phyloP scores from a whole-genome alignment of 1,140 invertebrate genomes.

The Cheumatopsyche charites region DNA sequence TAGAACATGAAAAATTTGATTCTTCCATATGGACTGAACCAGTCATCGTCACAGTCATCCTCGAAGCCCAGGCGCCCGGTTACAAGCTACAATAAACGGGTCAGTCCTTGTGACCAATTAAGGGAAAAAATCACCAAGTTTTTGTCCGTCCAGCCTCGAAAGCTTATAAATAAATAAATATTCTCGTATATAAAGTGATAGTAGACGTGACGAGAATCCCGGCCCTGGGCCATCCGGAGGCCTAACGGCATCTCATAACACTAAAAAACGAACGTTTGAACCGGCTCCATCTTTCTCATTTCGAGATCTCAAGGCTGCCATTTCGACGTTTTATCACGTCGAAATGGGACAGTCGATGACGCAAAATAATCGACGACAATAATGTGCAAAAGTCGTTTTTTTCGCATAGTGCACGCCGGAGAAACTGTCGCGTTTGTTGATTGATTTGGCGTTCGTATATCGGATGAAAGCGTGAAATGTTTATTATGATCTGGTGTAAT shows the following conservation, averaged over 20 bases:
- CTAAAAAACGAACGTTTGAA: conserved; percentile 28
- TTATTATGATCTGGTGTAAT: too few relatives aligned
- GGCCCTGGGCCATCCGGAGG: conserved; percentile 17
- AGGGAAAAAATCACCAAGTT: background rate
- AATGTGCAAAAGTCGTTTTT: too few relatives aligned
- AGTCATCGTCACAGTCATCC: too few relatives aligned
- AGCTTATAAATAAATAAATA: too few relatives aligned
- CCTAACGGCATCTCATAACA: conserved; percentile 35
- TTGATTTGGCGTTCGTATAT: too few relatives aligned
- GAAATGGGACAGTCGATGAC: background rate
- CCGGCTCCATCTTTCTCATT: background rate
- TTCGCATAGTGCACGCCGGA: too few relatives aligned
- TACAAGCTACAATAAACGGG: background rate
- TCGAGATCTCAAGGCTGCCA: background rate
- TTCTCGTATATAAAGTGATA: too few relatives aligned
- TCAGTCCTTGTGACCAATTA: conserved; percentile 13
- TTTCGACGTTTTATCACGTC: background rate
- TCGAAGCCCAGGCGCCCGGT: conserved; percentile 7
- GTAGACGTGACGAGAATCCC: conserved; percentile 35
- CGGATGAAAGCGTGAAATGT: too few relatives aligned
- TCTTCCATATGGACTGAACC: too few relatives aligned
- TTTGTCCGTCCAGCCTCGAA: too few relatives aligned
- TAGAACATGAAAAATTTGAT: too few relatives aligned
- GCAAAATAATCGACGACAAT: background rate
- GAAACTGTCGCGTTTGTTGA: too few relatives aligned